Evolutionary conservation across 1,140 invertebrate genomes (phyloP).

Genomic region (Pseudobourletiella spinata): DNA sequence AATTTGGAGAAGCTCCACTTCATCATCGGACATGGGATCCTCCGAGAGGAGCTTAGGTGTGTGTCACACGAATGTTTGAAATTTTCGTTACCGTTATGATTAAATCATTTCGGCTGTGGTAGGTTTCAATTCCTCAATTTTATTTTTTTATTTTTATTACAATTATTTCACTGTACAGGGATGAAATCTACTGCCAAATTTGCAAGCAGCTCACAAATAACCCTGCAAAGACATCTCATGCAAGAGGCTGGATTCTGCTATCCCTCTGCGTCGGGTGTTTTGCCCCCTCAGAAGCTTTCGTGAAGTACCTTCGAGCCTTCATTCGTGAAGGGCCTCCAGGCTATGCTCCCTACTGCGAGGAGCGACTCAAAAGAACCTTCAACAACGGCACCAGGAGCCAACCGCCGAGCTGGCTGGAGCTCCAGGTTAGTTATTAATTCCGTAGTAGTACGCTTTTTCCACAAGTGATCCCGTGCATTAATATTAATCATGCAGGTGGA

Average conservation of each 20-base stretch:
- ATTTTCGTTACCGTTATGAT: no score
- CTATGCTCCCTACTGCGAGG: conserved; percentile 96
- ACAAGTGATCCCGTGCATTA: no score
- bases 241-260: conserved; percentile 93
- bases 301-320: conserved; percentile 79
- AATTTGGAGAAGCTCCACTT: conserved; percentile 98
- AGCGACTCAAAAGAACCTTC: conserved; percentile 87
- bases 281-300: conserved; percentile 91
- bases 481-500: no score
- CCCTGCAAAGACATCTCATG: conserved; percentile 90
- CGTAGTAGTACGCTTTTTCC: no score
- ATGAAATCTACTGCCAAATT: conserved; percentile 99
- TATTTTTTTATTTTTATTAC: no score
- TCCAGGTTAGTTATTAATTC: conserved; percentile 45
- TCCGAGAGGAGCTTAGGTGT: conserved; percentile 85
- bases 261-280: conserved; percentile 98
- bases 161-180: no score
- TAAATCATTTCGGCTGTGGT: no score
- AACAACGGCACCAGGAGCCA: conserved; percentile 97
- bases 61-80: no score
- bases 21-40: conserved; percentile 96
- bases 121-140: no score
- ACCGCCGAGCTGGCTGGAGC: conserved; percentile 94
- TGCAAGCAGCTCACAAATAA: conserved; percentile 97
- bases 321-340: conserved; percentile 72